Base-by-base conservation (phyloP, 2,113 vertebrate genomes). In the Dicrurus megarhynchus region DNA sequence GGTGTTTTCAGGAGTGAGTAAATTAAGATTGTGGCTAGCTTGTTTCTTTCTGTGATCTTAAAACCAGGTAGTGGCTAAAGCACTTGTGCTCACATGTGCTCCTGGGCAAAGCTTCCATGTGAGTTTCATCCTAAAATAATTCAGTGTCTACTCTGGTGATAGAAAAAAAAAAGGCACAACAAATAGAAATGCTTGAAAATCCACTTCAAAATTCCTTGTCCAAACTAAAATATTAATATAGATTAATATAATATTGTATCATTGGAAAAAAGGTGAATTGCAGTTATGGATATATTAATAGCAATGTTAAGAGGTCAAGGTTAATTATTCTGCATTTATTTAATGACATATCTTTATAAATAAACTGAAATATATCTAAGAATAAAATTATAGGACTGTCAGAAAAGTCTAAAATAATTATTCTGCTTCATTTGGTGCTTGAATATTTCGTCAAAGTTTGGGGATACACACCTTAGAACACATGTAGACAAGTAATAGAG, bases 1-100 rank as follows among this genome's bases (percentile, higher is more conserved):
- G 8, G 0, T 33, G 3, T 57, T 84, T 84, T 33, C 14, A 74
- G 18, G 16, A 55, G 7, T 0, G 0, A 6, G 4, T 23, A 52
- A 65, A 69, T 74, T 28, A 59, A 47, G 16, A 26, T 47, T 74
- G 13, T 2, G 2, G 5, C 2, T 68, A 14, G 7, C 20, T 52
- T 77, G 8, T 16, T 77, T 13, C n/a, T 50, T 75, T 20, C 11
- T 68, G 26, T 77, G 49, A 27, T 61, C 12, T 84, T 60, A 60
- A 81, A 73, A 12, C 2, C 35, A 64, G 7, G 16, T 17, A 37
- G 13, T 6, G 52, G 21, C 13, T 60, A 56, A 87, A 83, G 14
- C 0, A 14, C 7, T 44, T 27, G 2, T 61, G 24, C 18, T 79
- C 16, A 47, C 7, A 7, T 16, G 11, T 67, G 42, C 9, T 76